Evolutionary conservation across 2,113 vertebrate genomes (phyloP).

Genomic region (Crotalus helleri): DNA sequence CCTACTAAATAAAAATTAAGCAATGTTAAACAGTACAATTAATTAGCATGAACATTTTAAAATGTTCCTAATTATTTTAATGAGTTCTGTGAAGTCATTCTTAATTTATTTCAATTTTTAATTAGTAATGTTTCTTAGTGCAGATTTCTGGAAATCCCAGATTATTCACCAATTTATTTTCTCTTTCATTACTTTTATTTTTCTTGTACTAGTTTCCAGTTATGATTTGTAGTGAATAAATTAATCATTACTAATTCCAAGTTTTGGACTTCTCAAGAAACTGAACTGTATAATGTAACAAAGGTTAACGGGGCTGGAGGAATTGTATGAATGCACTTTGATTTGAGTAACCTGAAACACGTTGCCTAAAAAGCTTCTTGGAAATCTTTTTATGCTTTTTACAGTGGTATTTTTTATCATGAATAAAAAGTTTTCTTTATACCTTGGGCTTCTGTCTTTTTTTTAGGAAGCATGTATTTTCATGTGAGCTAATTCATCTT

Average conservation of each 20-base stretch:
- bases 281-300: neutral
- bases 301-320: neutral
- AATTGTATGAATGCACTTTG: too few relatives aligned
- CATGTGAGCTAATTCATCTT: neutral
- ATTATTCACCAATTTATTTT: neutral
- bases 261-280: neutral
- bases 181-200: neutral
- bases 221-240: neutral
- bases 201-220: neutral
- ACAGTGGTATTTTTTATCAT: neutral
- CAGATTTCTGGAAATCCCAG: neutral
- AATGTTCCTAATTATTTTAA: neutral
- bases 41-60: neutral
- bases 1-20: slow-evolving; percentile 59
- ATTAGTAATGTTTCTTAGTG: neutral
- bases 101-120: neutral
- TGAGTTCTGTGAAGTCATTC: neutral
- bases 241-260: neutral
- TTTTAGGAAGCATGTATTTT: neutral
- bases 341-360: neutral
- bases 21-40: slow-evolving; percentile 33
- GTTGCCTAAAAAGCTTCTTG: neutral
- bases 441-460: neutral
- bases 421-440: neutral
- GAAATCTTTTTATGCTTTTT: neutral